phyloP scores from a whole-genome alignment of 2,797 vertebrate genomes.

The Eulemur mongoz region DNA sequence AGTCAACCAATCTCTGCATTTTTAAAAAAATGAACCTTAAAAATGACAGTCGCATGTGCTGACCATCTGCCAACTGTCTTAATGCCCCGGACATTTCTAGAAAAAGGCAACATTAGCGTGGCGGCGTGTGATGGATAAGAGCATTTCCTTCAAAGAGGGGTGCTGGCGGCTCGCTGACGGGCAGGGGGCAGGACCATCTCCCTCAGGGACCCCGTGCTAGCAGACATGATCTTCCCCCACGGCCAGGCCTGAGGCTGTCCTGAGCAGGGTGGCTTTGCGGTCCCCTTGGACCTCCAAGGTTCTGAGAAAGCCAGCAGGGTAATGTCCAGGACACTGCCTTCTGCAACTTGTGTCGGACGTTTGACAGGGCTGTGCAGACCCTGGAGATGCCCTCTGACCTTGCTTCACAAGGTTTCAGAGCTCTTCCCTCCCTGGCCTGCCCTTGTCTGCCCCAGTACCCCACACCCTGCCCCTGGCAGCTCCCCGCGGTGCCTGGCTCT shows the following conservation, averaged over 20 bases:
- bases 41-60: neutral
- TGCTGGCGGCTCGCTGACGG: accelerated
- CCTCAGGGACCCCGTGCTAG: no score
- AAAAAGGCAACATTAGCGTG: neutral
- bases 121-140: no score
- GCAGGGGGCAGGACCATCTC: accelerated
- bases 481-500: no score
- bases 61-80: no score
- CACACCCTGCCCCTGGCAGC: no score
- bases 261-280: neutral
- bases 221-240: no score
- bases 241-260: neutral
- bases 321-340: neutral
- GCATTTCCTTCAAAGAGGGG: neutral
- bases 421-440: neutral
- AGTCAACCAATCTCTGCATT: neutral
- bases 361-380: neutral
- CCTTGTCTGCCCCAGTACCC: accelerated
- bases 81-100: neutral
- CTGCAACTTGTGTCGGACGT: neutral
- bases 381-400: neutral
- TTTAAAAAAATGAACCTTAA: neutral
- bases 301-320: neutral
- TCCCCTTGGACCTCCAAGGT: neutral
- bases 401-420: neutral